Evolutionary conservation across 2,888 invertebrate genomes (phyloP), one percentile per base, ranked within the genome.

Genomic region (Griposia aprilina): DNA sequence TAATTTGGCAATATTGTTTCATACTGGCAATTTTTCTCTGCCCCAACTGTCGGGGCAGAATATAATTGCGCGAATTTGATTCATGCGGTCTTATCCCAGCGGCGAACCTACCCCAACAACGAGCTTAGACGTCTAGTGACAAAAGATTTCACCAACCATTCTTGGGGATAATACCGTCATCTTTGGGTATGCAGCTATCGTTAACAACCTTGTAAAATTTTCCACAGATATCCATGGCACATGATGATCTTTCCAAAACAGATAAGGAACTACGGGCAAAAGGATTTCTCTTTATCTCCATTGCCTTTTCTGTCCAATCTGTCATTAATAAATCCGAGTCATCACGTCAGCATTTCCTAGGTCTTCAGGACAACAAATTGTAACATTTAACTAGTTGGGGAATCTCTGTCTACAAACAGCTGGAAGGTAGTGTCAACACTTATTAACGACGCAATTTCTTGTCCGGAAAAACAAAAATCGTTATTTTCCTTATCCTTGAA

Each of bases 401-500:
- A n/a, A 55, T 55, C 13, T 52, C 15, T n/a, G 20, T 45, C 17
- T 73, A n/a, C 13, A 73, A 55, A 30, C n/a, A 57, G 73, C 74
- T 73, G 1, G 30, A 74, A 45, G 26, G 52, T 23, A 41, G 4
- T 45, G 55, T 55, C 41, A 45, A 57, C 45, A 48, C 15, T 57
- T 55, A 30, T 20, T 48, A 57, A 20, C 2, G n/a, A 15, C 30
- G 30, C n/a, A 57, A 36, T 74, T 59, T 74, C 57, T 15, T 10
- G 45, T 36, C 30, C 10, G n/a, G 5, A n/a, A n/a, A 36, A 45
- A 7, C 10, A 15, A n/a, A 57, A n/a, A 10, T 0, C 5, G 23
- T n/a, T 15, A 1, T 23, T 48, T 73, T 48, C 57, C n/a, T 55
- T 23, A 45, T 62, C 26, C 36, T 78, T 63, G 55, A n/a, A 80